phyloP scores from a whole-genome alignment of 2,888 invertebrate species.

The Cryptosula pallasiana region DNA sequence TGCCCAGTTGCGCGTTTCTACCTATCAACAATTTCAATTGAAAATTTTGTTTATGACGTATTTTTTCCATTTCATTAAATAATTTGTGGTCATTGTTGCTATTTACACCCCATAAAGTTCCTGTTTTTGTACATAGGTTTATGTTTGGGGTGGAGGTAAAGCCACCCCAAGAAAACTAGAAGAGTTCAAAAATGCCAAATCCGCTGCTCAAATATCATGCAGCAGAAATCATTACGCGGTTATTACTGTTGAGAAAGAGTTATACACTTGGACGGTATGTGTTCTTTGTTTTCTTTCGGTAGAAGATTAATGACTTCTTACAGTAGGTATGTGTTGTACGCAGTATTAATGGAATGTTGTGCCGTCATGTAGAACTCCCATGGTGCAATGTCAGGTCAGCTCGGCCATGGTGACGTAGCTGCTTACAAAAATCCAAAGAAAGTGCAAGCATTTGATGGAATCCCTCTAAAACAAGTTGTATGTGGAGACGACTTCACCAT shows the following conservation, averaged over 20 bases:
- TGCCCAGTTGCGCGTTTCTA: no score
- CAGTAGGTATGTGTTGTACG: no score
- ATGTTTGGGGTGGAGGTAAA: slow-evolving; percentile 52
- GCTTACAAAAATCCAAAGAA: slow-evolving; percentile 49
- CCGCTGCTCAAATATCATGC: slow-evolving; percentile 39
- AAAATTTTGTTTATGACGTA: no score
- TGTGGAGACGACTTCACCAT: slow-evolving; percentile 53
- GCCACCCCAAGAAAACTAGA: slow-evolving; percentile 47
- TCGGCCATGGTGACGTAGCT: slow-evolving; percentile 51
- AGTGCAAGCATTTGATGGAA: slow-evolving; percentile 43
- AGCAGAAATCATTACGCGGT: slow-evolving; percentile 44
- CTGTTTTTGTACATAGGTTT: slow-evolving; percentile 44
- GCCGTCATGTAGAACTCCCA: neutral
- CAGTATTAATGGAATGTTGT: no score
- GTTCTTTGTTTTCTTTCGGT: no score
- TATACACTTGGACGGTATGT: slow-evolving; percentile 53
- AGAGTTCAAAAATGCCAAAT: slow-evolving; percentile 44
- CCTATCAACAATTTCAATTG: no score
- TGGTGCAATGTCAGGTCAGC: slow-evolving; percentile 40
- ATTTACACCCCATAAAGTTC: no score
- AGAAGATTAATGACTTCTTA: no score
- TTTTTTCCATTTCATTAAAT: no score
- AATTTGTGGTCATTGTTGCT: no score
- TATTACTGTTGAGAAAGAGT: slow-evolving; percentile 51
- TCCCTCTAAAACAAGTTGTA: slow-evolving; percentile 43